A percentile compares a stretch with the other conserved stretches of the same genome.
Conservation (phyloP, 2,113 vertebrate species). For the Microcebus griseorufus region DNA sequence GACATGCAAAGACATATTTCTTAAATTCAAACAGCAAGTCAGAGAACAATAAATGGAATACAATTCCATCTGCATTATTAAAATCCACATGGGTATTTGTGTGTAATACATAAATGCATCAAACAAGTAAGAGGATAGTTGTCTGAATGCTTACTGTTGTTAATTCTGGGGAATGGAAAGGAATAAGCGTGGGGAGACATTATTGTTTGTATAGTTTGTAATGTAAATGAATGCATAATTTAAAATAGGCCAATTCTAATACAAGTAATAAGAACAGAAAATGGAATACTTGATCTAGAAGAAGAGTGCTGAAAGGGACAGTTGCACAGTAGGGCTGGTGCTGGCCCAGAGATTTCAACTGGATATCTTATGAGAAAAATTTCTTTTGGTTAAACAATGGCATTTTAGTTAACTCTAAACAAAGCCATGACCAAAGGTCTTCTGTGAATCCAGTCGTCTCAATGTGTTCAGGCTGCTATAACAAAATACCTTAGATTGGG, state of each 20-base stretch:
- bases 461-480: neutral
- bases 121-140: neutral
- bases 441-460: neutral
- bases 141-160: neutral
- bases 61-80: neutral
- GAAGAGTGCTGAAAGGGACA: neutral
- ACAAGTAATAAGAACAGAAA: neutral
- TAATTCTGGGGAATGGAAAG: neutral
- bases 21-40: constrained; percentile 30
- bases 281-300: neutral
- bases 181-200: neutral
- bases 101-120: neutral
- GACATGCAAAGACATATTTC: neutral
- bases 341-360: neutral
- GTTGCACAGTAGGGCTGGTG: neutral
- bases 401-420: neutral
- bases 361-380: neutral
- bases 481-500: neutral
- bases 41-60: neutral
- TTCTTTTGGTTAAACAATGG: neutral
- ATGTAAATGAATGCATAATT: neutral
- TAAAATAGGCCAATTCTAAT: neutral
- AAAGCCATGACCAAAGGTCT: neutral
- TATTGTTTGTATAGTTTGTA: neutral
- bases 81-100: neutral